A percentile compares a stretch with the other conserved stretches of the same genome.
phyloP scores from a whole-genome alignment of 2,113 vertebrate genomes.

The Pogona vitticeps region DNA sequence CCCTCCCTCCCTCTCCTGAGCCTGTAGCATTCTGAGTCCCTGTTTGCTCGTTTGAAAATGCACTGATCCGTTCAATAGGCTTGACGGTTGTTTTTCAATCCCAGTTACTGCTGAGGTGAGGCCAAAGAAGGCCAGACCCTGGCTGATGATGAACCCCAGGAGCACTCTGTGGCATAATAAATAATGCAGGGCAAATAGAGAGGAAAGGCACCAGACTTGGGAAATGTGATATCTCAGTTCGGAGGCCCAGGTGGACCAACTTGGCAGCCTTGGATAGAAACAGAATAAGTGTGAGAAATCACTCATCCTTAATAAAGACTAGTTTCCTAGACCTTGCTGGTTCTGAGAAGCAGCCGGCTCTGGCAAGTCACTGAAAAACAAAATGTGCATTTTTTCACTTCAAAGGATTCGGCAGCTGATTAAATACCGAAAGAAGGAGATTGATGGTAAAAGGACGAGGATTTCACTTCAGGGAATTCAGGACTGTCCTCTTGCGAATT shows the following conservation, averaged over 20 bases:
- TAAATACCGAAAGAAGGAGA: conserved; percentile 73
- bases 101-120: conserved; percentile 33
- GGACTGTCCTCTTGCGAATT: conserved; percentile 66
- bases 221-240: conserved; percentile 79
- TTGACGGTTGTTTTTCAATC: conserved; percentile 33
- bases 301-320: conserved; percentile 77
- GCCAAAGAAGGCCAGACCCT: conserved; percentile 55
- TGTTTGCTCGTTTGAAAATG: conserved; percentile 15
- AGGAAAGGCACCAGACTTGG: conserved; percentile 69
- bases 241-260: conserved; percentile 74
- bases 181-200: conserved; percentile 73
- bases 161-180: conserved; percentile 69
- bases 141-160: conserved; percentile 48
- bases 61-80: conserved; percentile 25
- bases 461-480: conserved; percentile 80
- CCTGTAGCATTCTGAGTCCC: conserved; percentile 9
- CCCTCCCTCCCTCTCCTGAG: not conserved
- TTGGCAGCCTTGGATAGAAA: conserved; percentile 73
- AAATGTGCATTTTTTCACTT: conserved; percentile 83
- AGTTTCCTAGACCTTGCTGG: conserved; percentile 66
- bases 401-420: conserved; percentile 81
- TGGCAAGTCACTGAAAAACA: conserved; percentile 75
- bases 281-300: conserved; percentile 83
- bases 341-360: conserved; percentile 73
- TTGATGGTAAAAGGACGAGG: conserved; percentile 70